These are phyloP conservation scores for Trichonephila clavata DNA, from an alignment of 1,140 invertebrate genomes.

Conservation along the genomic window DNA sequence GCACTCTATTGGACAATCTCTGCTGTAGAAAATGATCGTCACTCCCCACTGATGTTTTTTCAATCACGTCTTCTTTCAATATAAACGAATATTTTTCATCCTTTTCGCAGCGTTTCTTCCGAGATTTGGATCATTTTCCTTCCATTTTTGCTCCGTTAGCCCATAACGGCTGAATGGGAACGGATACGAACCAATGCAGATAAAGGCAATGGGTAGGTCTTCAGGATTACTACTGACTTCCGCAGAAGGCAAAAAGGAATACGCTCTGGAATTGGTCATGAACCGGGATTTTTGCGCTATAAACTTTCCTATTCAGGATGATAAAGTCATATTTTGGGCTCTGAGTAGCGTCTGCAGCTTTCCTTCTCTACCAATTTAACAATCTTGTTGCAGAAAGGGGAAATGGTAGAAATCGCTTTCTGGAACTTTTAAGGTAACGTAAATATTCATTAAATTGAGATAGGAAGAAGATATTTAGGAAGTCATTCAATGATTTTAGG, in stretches of 20 bases:
- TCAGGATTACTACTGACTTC: constrained; percentile 27
- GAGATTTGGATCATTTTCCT: background rate
- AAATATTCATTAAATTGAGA: background rate
- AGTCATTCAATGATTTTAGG: too few species aligned
- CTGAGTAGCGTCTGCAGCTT: background rate
- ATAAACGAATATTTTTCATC: background rate
- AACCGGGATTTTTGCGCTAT: constrained; percentile 7
- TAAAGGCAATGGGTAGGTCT: constrained; percentile 15
- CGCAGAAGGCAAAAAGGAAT: background rate
- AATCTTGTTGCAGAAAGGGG: background rate
- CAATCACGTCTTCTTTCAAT: background rate
- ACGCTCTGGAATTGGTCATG: background rate
- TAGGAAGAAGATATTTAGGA: background rate
- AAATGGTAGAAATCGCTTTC: background rate
- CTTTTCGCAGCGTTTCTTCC: background rate
- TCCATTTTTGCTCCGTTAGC: constrained; percentile 32
- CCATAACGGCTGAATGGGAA: constrained; percentile 20
- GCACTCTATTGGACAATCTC: background rate
- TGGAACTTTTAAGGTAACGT: background rate
- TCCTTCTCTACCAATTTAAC: background rate
- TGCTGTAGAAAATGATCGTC: background rate
- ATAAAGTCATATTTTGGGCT: constrained; percentile 21
- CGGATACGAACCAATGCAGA: background rate
- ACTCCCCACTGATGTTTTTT: constrained; percentile 1
- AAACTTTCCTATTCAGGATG: constrained; percentile 4